These are phyloP conservation scores for Stichopus horrens DNA, from an alignment of 53 echinoderm and acorn worm species.

Conservation along the genomic window DNA sequence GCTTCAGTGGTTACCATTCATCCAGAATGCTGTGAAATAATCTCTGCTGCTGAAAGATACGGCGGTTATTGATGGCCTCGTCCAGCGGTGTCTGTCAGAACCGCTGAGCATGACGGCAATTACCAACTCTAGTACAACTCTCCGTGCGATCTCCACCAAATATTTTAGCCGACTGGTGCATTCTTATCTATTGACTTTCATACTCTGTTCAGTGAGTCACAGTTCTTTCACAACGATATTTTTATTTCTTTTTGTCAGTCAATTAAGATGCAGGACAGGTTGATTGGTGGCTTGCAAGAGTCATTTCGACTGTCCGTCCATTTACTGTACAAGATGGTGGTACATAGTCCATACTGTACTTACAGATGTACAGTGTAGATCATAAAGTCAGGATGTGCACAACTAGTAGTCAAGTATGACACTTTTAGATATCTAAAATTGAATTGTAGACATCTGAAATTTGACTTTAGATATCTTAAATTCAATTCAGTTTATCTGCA, in stretches of 20 bases:
- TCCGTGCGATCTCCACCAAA: slow-evolving; percentile 5
- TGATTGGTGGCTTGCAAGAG: neutral
- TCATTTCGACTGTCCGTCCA: too few relatives aligned
- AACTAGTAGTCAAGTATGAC: too few relatives aligned
- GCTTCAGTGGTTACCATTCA: neutral
- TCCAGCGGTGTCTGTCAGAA: neutral
- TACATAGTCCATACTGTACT: too few relatives aligned
- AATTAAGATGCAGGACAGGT: neutral
- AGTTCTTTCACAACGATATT: neutral
- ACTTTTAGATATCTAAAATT: too few relatives aligned
- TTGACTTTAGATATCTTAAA: too few relatives aligned
- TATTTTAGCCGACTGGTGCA: neutral
- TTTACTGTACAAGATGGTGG: too few relatives aligned
- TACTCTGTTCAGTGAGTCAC: slow-evolving; percentile 1
- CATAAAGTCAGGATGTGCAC: too few relatives aligned
- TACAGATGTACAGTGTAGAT: too few relatives aligned
- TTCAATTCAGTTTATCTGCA: too few relatives aligned
- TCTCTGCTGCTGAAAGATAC: neutral
- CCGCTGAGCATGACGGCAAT: slow-evolving; percentile 26
- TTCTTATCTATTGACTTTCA: neutral
- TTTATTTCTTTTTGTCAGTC: slow-evolving; percentile 21
- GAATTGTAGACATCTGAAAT: too few relatives aligned
- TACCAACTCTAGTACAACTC: slow-evolving; percentile 4
- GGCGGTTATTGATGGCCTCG: neutral
- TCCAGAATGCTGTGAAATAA: neutral